Evolutionary conservation across 2,888 invertebrate genomes (phyloP), one percentile per base, ranked within the genome.

Genomic region (Hemicrepidius hirtus): DNA sequence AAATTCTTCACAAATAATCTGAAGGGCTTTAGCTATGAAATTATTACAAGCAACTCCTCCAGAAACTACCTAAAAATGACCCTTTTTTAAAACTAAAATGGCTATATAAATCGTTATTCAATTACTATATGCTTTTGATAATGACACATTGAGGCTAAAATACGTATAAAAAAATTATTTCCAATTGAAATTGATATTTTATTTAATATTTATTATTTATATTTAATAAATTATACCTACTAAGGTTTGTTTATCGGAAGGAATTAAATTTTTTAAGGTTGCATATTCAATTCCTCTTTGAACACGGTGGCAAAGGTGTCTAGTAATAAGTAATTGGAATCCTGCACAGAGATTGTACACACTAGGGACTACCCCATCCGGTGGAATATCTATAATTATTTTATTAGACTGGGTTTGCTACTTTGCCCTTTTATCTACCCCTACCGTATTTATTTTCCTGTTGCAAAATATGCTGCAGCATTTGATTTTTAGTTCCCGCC

Each of bases 31-130:
- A 60, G 91, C 91, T 63, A 99, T 92, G 82, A 92, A 94, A 85
- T 93, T 88, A 85, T 99, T 99, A 83, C 95, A 95, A n/a, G 98
- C 98, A 24, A 97, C 98, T 63, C 99, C 99, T 12, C 99, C 99
- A 37, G 98, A 97, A 1, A 98, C 91, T 16, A 97, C 95, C 93
- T 93, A 81, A 10, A 84, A 83, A 53, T 20, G 60, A 40, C 40
- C 64, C n/a, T n/a, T n/a, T n/a, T n/a, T n/a, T n/a, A n/a, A n/a
- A n/a, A n/a, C n/a, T n/a, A n/a, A n/a, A n/a, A n/a, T n/a, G n/a
- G n/a, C n/a, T n/a, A n/a, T n/a, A n/a, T n/a, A n/a, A n/a, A n/a
- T n/a, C n/a, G n/a, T n/a, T n/a, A n/a, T n/a, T n/a, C n/a, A n/a
- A n/a, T n/a, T n/a, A n/a, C n/a, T n/a, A n/a, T n/a, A n/a, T n/a